Conservation (phyloP, 2,113 vertebrate species). For the Silurus glanis region DNA sequence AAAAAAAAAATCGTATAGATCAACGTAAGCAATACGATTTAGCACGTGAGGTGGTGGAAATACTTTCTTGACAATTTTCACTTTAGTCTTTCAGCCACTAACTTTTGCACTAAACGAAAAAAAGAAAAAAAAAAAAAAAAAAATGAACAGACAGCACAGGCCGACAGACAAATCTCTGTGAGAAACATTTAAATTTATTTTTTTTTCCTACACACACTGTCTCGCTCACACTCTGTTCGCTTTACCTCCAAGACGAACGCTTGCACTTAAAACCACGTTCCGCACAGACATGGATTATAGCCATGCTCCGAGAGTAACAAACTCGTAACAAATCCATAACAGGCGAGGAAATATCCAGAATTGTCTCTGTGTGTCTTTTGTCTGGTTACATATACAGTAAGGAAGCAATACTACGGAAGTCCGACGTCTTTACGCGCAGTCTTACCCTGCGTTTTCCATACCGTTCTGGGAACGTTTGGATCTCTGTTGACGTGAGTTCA, state of each 20-base stretch:
- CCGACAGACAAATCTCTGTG: slow-evolving; percentile 3
- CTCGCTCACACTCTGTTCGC: background rate
- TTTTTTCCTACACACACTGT: background rate
- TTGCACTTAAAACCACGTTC: slow-evolving; percentile 5
- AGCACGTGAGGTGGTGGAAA: background rate
- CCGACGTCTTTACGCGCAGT: background rate
- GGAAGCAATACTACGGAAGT: slow-evolving; percentile 40
- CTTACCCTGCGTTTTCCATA: background rate
- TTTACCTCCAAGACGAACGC: background rate
- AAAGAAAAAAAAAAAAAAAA: no score
- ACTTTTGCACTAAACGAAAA: background rate
- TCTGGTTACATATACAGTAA: background rate
- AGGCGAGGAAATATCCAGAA: background rate
- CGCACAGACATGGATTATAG: slow-evolving; percentile 24
- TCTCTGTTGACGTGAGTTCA: background rate
- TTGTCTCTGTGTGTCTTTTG: background rate
- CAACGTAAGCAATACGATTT: background rate
- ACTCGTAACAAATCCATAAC: background rate
- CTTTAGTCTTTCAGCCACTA: background rate
- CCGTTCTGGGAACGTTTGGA: background rate
- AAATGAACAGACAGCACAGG: background rate
- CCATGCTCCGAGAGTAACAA: slow-evolving; percentile 1
- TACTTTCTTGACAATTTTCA: background rate
- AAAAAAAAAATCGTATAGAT: no score
- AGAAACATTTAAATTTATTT: background rate